phyloP scores from a whole-genome alignment of 2,797 vertebrate species.

The Muscicapa comitata region DNA sequence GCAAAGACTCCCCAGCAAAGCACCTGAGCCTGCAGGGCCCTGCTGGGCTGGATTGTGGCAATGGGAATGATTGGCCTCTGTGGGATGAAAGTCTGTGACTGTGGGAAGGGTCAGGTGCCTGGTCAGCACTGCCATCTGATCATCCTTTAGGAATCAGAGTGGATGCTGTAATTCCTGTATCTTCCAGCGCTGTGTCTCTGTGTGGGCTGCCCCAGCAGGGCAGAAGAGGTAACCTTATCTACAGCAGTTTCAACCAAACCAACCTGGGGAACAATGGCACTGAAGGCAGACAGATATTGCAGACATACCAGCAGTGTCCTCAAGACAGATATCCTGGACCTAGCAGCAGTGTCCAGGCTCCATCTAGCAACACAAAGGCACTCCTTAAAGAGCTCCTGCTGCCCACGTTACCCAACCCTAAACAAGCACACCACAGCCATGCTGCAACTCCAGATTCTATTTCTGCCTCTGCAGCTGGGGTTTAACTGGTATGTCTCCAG shows the following conservation, averaged over 20 bases:
- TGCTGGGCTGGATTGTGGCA: neutral
- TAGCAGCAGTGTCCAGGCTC: neutral
- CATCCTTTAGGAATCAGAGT: neutral
- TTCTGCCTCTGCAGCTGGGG: neutral
- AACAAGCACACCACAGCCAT: neutral
- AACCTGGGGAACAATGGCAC: neutral
- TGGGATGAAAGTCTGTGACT: neutral
- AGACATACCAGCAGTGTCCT: neutral
- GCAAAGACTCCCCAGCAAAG: neutral
- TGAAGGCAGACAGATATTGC: neutral
- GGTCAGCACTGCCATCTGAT: neutral
- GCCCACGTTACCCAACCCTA: fast-evolving
- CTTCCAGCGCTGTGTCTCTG: neutral
- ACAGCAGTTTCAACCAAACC: constrained; percentile 46
- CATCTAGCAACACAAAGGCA: neutral
- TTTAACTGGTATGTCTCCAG: neutral
- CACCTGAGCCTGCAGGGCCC: neutral
- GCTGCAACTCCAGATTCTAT: neutral
- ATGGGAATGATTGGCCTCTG: neutral
- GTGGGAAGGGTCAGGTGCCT: neutral
- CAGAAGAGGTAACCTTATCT: constrained; percentile 6
- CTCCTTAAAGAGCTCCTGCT: neutral
- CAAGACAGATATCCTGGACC: neutral
- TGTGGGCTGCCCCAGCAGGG: neutral
- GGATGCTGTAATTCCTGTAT: neutral